Evolutionary conservation across 2,113 vertebrate species (phyloP), one percentile per base, ranked within the genome.

Genomic region (Apteryx owenii): DNA sequence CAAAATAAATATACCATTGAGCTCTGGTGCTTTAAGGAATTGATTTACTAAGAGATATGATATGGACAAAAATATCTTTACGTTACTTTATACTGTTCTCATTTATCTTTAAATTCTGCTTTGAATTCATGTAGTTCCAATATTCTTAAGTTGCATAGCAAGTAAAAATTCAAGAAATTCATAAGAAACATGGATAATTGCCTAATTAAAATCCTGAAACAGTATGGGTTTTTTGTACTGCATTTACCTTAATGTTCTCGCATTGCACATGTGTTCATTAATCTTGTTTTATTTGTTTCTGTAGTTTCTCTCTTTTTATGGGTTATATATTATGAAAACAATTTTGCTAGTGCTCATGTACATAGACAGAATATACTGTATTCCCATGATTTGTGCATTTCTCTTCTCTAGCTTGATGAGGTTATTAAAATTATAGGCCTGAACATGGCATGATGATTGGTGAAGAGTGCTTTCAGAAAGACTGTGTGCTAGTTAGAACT

Each of bases 401-500:
- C 16, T 83, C 8, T 85, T 80, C 75, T 65, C 33, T 80, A 33
- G 44, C 10, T 85, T 90, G 46, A 79, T 64, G 76, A 65, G 13
- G 5, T 77, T 92, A 81, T 83, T 94, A 33, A 89, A 95, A 85
- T 68, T 72, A 58, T 21, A 79, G 33, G 58, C 61, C 72, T 70
- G 73, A 73, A 77, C 31, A 68, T 71, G 85, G 68, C 92, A 96
- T 5, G 29, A 62, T 71, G 78, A 53, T 56, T 94, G 87, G 91
- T 0, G 0, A 95, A 94, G 68, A 60, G 38, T 65, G 28, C 72
- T 94, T 76, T 75, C 36, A 56, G 68, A 69, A 89, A 62, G 81
- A 81, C 85, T 80, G 31, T 68, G 86, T 72, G 86, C 82, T 91
- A 76, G 42, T 78, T 86, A 96, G 85, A 97, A 96, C 33, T 88